Evolutionary conservation across 2,797 vertebrate genomes (phyloP).

Genomic region (Phyllotis vaccarum): DNA sequence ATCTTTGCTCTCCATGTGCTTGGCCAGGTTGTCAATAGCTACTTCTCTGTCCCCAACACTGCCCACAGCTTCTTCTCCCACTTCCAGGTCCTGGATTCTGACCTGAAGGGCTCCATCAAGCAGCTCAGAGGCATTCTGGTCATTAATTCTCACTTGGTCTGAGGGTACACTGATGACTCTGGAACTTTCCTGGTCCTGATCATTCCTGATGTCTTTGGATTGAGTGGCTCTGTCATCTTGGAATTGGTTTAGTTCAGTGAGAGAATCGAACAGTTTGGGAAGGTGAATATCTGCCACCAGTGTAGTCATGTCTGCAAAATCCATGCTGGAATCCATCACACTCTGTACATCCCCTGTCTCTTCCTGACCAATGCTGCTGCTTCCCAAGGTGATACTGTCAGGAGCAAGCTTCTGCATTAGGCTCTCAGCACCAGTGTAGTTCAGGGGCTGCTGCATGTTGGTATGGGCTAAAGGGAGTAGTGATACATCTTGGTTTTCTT

Average conservation of each 20-base stretch:
- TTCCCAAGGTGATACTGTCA: background rate
- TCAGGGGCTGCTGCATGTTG: slow-evolving; percentile 46
- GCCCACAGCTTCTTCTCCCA: background rate
- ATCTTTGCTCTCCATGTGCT: background rate
- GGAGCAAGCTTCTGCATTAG: background rate
- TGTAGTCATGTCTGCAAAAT: slow-evolving; percentile 3
- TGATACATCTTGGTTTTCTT: too few species aligned
- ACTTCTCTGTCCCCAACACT: background rate
- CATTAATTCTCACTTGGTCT: background rate
- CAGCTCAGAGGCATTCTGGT: background rate
- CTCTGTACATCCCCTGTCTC: background rate
- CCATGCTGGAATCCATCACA: background rate
- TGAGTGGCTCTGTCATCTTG: background rate
- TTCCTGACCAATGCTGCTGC: background rate
- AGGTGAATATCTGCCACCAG: slow-evolving; percentile 12
- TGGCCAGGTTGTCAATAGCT: background rate
- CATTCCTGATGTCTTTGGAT: background rate
- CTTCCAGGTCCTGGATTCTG: background rate
- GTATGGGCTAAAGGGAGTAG: slow-evolving; percentile 17
- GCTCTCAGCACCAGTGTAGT: background rate
- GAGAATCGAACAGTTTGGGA: background rate
- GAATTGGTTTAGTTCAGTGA: background rate
- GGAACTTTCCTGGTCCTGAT: background rate
- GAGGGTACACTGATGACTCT: background rate
- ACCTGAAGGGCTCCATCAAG: background rate